Base-by-base conservation (phyloP, 2,113 vertebrate species). In the Illadopsis cleaveri region DNA sequence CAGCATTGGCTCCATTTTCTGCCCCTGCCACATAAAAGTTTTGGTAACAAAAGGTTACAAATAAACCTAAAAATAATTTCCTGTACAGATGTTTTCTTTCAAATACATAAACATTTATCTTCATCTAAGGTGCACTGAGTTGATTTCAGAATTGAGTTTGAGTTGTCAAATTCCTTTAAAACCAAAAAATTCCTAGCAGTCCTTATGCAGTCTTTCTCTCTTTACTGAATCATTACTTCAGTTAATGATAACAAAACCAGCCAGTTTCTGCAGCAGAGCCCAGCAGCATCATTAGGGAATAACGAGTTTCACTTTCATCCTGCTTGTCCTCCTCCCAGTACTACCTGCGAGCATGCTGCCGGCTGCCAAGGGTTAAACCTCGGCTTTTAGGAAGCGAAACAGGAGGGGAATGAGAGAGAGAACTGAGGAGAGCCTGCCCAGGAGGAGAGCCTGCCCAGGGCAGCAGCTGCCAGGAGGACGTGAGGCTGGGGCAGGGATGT, bases 31-130 rank as follows among this genome's bases (percentile, higher is more conserved):
- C 37, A 33, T 9, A 27, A 45, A 72, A 60, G 33, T 61, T 94
- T 60, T 11, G 37, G 15, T 40, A 94, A 79, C 28, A 75, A 93
- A 83, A 51, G n/a, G 64, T 86, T 94, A 92, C 96, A 86, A 61
- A 61, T 27, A 61, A 38, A 38, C 16, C 35, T 13, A 38, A 38
- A 61, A 86, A 35, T 25, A 64, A 76, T 65, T 53, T 61, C 20
- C 47, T 25, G n/a, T 30, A 65, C 11, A 23, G 42, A 44, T 48
- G 21, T 16, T 80, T 84, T 68, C 68, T 84, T 75, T 50, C 19
- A 71, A 90, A 33, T 25, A 75, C 16, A 27, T 31, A 86, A 71
- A 56, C 22, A 45, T 28, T 82, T 79, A 44, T 21, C 72, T 12
- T 79, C 33, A 47, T 42, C 31, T 68, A 28, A 78, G 22, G 31